phyloP scores from a whole-genome alignment of 2,888 invertebrate genomes.

The Papilio protenor region DNA sequence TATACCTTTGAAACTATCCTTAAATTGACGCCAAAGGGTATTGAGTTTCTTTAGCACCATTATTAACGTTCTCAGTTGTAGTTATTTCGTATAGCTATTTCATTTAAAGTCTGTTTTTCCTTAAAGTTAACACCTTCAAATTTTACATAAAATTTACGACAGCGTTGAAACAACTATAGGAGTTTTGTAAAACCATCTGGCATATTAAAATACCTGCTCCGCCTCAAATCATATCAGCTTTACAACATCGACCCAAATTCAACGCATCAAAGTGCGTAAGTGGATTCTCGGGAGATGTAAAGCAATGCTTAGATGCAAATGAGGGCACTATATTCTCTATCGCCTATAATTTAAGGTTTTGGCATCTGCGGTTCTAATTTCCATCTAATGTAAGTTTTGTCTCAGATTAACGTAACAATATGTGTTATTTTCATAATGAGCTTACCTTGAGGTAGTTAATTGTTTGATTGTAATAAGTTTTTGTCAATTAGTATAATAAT shows the following conservation, averaged over 20 bases:
- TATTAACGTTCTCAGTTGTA: too few relatives aligned
- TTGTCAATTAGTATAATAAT: too few relatives aligned
- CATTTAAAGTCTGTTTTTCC: not conserved
- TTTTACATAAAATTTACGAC: not conserved
- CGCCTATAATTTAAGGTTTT: not conserved
- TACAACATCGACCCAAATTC: conserved; percentile 37
- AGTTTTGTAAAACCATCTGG: conserved; percentile 12
- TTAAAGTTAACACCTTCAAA: not conserved
- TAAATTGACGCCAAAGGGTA: too few relatives aligned
- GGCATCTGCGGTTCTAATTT: conserved; percentile 8
- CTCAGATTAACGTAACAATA: not conserved
- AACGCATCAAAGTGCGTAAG: conserved; percentile 32
- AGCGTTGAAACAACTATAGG: not conserved
- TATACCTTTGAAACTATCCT: not conserved
- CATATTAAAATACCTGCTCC: conserved; percentile 20
- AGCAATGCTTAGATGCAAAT: conserved; percentile 28
- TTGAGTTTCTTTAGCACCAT: too few relatives aligned
- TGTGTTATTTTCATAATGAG: not conserved
- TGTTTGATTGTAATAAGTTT: too few relatives aligned
- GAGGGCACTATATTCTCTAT: conserved; percentile 5
- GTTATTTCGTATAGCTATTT: not conserved
- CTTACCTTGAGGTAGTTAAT: not conserved
- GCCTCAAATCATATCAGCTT: conserved; percentile 34
- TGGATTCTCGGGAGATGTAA: conserved; percentile 25
- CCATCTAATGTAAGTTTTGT: not conserved